Conservation (phyloP, 2,797 vertebrate genomes). For the Lacerta viridis region DNA sequence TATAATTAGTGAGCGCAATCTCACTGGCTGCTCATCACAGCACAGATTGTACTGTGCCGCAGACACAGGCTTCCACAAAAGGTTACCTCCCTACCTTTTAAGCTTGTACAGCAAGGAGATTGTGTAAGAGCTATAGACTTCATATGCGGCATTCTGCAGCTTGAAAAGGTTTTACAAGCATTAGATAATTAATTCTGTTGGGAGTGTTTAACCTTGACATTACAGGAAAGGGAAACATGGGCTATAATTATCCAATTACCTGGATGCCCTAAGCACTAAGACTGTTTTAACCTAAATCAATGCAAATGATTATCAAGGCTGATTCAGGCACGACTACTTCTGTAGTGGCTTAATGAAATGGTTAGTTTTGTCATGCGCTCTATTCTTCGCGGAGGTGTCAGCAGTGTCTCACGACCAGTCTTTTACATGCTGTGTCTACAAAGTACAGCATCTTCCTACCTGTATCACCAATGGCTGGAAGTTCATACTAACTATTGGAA, state of each 20-base stretch:
- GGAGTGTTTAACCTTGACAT: neutral
- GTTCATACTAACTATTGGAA: neutral
- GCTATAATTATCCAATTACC: neutral
- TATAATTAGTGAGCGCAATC: neutral
- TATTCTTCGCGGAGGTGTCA: neutral
- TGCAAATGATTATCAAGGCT: too few species aligned
- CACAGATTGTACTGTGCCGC: neutral
- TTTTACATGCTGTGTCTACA: neutral
- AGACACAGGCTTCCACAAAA: neutral
- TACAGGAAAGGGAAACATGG: neutral
- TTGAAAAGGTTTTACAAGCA: neutral
- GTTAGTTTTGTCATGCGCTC: neutral
- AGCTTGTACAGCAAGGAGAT: neutral
- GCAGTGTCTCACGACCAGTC: neutral
- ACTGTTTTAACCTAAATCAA: neutral
- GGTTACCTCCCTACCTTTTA: neutral
- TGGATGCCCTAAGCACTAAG: neutral
- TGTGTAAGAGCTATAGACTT: neutral
- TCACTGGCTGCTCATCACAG: neutral
- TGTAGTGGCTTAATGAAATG: neutral
- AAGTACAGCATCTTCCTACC: neutral
- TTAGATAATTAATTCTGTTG: neutral
- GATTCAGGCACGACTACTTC: neutral
- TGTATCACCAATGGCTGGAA: neutral
- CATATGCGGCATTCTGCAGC: neutral